Evolutionary conservation across 2,113 vertebrate genomes (phyloP).

Genomic region (Neodon shergylaensis): DNA sequence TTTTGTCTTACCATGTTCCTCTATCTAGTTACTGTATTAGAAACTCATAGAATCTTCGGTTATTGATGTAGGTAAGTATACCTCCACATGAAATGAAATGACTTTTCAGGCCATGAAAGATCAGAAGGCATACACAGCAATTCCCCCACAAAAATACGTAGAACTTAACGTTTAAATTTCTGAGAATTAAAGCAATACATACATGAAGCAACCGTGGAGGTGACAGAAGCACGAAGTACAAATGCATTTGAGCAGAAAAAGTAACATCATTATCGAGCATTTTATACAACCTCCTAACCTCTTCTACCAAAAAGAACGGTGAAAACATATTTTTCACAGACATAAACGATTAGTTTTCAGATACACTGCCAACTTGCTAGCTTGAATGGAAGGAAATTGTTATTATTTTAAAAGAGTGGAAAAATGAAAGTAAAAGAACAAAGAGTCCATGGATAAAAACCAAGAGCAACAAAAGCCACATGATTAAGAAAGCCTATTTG

Average conservation of each 20-base stretch:
- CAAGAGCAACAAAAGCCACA: slow-evolving; percentile 81
- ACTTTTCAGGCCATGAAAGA: slow-evolving; percentile 20
- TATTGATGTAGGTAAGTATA: slow-evolving; percentile 84
- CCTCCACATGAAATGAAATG: slow-evolving; percentile 83
- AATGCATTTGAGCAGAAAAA: slow-evolving; percentile 52
- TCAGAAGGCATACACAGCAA: not conserved
- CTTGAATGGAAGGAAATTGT: slow-evolving; percentile 81
- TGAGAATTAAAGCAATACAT: slow-evolving; percentile 59
- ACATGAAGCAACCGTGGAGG: slow-evolving; percentile 1
- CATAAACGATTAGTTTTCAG: slow-evolving; percentile 80
- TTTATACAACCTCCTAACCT: slow-evolving; percentile 44
- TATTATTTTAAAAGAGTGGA: slow-evolving; percentile 82
- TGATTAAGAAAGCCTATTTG: slow-evolving; percentile 97
- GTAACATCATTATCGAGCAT: slow-evolving; percentile 18
- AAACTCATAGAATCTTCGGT: slow-evolving; percentile 84
- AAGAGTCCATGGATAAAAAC: slow-evolving; percentile 85
- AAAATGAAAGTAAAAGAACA: slow-evolving; percentile 84
- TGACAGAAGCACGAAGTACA: slow-evolving; percentile 36
- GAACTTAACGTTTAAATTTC: slow-evolving; percentile 64
- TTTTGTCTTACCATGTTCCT: not conserved
- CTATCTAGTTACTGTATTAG: slow-evolving; percentile 85
- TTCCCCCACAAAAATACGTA: slow-evolving; percentile 50
- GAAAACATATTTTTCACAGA: slow-evolving; percentile 79
- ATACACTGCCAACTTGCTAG: slow-evolving; percentile 82
- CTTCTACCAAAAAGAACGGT: slow-evolving; percentile 70